These are phyloP conservation scores for Melitaea athalia DNA, from an alignment of 2,888 invertebrate genomes.

Conservation along the genomic window DNA sequence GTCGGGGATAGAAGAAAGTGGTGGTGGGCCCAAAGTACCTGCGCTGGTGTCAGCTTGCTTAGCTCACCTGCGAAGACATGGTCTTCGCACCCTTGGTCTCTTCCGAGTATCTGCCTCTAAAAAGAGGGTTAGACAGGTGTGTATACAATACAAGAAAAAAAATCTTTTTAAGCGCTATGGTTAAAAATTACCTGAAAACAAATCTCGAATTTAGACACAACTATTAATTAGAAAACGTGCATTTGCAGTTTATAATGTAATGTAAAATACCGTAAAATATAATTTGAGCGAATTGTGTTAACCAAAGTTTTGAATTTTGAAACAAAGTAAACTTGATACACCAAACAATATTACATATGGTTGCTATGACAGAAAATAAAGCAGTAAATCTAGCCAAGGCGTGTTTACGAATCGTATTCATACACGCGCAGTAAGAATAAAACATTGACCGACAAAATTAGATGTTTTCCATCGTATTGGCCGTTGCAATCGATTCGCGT, in stretches of 20 bases:
- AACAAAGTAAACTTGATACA: constrained; percentile 40
- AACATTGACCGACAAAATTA: constrained; percentile 65
- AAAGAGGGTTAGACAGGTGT: constrained; percentile 95
- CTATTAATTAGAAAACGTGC: no score
- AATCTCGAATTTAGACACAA: no score
- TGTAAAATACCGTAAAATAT: background rate
- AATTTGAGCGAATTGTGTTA: background rate
- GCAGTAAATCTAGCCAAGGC: constrained; percentile 41
- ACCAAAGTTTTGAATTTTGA: constrained; percentile 5
- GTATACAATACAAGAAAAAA: background rate
- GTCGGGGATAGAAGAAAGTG: constrained; percentile 82
- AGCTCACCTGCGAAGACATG: constrained; percentile 89
- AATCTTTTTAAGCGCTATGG: no score
- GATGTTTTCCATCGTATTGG: constrained; percentile 59
- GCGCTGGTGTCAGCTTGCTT: constrained; percentile 90
- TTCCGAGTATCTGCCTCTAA: constrained; percentile 96
- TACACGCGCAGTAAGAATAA: constrained; percentile 46
- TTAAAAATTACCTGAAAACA: no score
- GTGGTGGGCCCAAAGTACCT: constrained; percentile 85
- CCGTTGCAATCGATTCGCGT: constrained; percentile 43
- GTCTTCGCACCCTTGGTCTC: constrained; percentile 92
- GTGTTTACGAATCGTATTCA: constrained; percentile 41
- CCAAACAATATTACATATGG: constrained; percentile 37
- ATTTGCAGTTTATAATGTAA: no score
- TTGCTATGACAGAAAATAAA: constrained; percentile 52